phyloP scores from a whole-genome alignment of 2,888 invertebrate genomes.

The Troilus luridus region DNA sequence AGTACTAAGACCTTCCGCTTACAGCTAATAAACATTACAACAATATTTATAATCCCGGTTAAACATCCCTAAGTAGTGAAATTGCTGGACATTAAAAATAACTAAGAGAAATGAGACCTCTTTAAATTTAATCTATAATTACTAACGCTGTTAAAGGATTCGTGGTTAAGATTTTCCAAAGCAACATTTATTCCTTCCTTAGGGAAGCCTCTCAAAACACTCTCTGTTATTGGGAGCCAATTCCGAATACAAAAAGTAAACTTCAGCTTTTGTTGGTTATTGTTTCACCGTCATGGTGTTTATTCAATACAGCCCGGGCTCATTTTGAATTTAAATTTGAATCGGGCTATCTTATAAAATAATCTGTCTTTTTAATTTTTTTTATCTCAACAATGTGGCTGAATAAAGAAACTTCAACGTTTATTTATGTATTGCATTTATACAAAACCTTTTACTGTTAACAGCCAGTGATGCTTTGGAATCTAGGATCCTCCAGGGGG shows the following conservation, averaged over 20 bases:
- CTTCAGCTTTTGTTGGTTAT: background rate
- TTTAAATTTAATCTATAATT: conserved; percentile 11
- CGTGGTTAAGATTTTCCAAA: background rate
- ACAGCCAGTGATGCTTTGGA: too few relatives aligned
- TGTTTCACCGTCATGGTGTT: background rate
- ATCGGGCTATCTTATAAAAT: background rate
- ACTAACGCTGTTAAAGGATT: background rate
- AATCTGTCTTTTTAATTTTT: background rate
- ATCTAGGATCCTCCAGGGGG: too few relatives aligned
- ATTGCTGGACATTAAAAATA: background rate
- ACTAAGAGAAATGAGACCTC: background rate
- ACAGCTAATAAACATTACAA: background rate
- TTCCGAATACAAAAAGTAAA: conserved; percentile 4
- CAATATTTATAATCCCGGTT: background rate
- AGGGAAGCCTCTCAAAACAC: conserved; percentile 6
- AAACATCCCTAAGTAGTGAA: background rate
- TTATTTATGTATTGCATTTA: background rate
- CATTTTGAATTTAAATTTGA: background rate
- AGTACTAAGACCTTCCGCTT: background rate
- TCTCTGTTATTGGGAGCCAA: conserved; percentile 13
- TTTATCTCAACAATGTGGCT: background rate
- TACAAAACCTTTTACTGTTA: too few relatives aligned
- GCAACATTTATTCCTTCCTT: background rate
- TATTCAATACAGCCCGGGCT: background rate
- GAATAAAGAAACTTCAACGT: too few relatives aligned